Evolutionary conservation across 2,888 invertebrate genomes (phyloP).

Genomic region (Polydrusus pterygomalis): DNA sequence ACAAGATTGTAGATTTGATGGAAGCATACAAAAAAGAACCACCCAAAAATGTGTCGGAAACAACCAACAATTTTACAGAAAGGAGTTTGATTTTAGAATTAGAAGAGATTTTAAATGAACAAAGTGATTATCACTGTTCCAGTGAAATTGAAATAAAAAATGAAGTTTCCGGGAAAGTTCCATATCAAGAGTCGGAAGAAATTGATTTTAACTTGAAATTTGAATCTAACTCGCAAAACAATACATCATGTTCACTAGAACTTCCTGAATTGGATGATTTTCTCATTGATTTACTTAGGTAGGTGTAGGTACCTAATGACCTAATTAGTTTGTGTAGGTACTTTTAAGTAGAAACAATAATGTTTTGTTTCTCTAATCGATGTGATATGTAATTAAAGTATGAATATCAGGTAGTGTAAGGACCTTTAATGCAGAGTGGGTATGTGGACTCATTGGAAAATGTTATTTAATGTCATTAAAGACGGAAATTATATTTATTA

Average conservation of each 20-base stretch:
- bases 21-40: constrained; percentile 28
- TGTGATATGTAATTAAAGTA: no score
- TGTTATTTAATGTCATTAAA: no score
- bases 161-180: constrained; percentile 6
- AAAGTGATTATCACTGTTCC: not conserved
- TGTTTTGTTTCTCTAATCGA: no score
- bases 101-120: constrained; percentile 23
- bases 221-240: not conserved
- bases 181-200: not conserved
- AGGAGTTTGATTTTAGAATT: constrained; percentile 25
- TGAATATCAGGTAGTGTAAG: no score
- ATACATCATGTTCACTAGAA: not conserved
- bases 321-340: no score
- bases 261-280: constrained; percentile 26
- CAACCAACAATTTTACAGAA: constrained; percentile 7
- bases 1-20: constrained; percentile 39
- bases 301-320: no score
- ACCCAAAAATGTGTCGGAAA: not conserved
- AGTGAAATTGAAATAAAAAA: not conserved
- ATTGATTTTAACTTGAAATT: constrained; percentile 1
- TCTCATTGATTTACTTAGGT: constrained; percentile 25
- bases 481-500: no score
- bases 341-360: no score
- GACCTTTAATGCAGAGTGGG: no score
- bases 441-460: no score